Evolutionary conservation across 2,888 invertebrate genomes (phyloP).

Genomic region (Elmis aenea): DNA sequence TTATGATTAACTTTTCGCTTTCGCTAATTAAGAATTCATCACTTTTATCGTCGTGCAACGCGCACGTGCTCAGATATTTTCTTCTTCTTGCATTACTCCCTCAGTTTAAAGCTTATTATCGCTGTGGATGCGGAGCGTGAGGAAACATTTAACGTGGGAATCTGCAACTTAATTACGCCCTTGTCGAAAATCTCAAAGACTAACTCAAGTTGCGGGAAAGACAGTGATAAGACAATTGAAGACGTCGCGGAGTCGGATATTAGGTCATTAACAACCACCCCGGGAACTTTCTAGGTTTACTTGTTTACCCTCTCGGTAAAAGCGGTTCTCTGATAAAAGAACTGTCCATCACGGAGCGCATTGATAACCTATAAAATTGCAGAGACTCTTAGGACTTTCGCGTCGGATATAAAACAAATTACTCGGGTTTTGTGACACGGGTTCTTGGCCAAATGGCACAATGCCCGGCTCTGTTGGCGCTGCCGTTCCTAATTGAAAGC

Average conservation of each 20-base stretch:
- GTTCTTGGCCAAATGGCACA: constrained; percentile 28
- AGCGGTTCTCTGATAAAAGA: constrained; percentile 16
- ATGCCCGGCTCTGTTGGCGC: constrained; percentile 21
- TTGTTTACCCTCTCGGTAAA: constrained; percentile 15
- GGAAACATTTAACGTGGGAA: constrained; percentile 22
- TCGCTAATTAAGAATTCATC: constrained; percentile 13
- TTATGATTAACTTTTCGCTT: constrained; percentile 16
- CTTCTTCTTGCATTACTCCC: background rate
- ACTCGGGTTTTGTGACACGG: constrained; percentile 18
- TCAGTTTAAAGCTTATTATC: constrained; percentile 11
- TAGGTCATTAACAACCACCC: constrained; percentile 19
- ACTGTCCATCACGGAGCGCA: constrained; percentile 7
- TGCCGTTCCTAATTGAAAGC: constrained; percentile 27
- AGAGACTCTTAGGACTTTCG: constrained; percentile 9
- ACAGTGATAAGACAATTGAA: constrained; percentile 19
- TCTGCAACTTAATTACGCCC: constrained; percentile 27
- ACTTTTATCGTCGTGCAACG: too few species aligned
- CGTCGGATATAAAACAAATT: constrained; percentile 9
- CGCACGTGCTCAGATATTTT: too few species aligned
- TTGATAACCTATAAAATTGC: constrained; percentile 14
- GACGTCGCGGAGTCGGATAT: constrained; percentile 16
- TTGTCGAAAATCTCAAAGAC: constrained; percentile 31
- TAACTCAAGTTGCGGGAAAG: constrained; percentile 18
- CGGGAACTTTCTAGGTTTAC: constrained; percentile 15
- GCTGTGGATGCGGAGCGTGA: constrained; percentile 14